Base-by-base conservation (phyloP, 2,888 invertebrate species). In the Aspidapion aeneum region DNA sequence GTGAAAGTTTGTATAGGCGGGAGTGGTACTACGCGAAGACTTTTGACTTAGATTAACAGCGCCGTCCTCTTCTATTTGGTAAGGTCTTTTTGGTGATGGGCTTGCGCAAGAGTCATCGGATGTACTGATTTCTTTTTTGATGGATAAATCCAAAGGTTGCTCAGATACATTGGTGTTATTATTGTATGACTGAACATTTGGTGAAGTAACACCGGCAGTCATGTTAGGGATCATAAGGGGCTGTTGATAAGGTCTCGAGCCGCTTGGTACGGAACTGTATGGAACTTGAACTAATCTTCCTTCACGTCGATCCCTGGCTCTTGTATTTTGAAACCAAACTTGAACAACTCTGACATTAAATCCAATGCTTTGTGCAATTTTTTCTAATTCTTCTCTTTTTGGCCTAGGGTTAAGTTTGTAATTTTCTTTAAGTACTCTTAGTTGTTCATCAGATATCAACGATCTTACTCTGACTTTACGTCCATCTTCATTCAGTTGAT, bases 241-340 rank as follows among this genome's bases (percentile, higher is more conserved):
- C 18, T 22, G 5, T 12, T 19, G 1, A 51, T 50, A 52, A 3
- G 3, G 52, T 19, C 7, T 18, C 7, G 52, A 19, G 7, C 71
- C 68, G 7, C 72, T 59, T n/a, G 76, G 72, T 59, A 76, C 71
- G 1, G 81, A 80, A 65, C 77, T 78, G 69, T 79, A 81, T 51
- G 82, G 81, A 56, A 81, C 79, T 67, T 81, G 80, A 63, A 84
- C 81, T 55, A 83, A 73, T 55, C 84, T 76, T 5, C 85, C 85
- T 75, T 88, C 88, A 59, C 94, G 86, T 56, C 95, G 86, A 75
- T 94, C 94, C 60, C 95, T 85, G 0, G 96, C 96, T 68, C 96
- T 86, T 69, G 93, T 94, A 79, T 97, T 97, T 82, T 97, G 97
- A 78, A 97, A 97, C 96, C 97, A 97, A 3, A 96, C 97, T 83